Evolutionary conservation across 2,888 invertebrate genomes (phyloP), one percentile per base, ranked within the genome.

Genomic region (Maniola hyperantus): DNA sequence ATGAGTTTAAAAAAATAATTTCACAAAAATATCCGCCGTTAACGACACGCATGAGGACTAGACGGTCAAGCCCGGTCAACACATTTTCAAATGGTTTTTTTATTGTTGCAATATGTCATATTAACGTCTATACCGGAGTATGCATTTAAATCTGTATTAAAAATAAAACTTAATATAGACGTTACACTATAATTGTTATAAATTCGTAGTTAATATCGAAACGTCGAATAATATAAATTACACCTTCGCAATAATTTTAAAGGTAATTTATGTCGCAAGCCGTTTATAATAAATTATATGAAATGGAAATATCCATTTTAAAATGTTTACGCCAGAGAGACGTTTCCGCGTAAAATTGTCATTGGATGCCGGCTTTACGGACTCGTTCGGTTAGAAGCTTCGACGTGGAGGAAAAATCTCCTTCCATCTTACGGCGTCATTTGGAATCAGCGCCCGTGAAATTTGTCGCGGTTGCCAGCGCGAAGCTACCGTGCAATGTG

Each of bases 401-500:
- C 79, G 78, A 75, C 79, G 82, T 74, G 73, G 79, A 78, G 83
- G 84, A 82, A 83, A 83, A 88, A 85, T 87, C 82, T 82, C 79
- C 77, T 81, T 83, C 77, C 87, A 79, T 84, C 87, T 89, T 77
- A 78, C 74, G 73, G 79, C 78, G 76, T 82, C 82, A 79, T 83
- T 82, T 77, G 77, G 74, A 83, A 69, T 84, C 90, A 87, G 79
- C 80, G 76, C 69, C 87, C 89, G 89, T 91, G 87, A 91, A 91
- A 91, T 91, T 90, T 79, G 84, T 79, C 84, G 84, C 82, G 83
- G 83, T 84, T 83, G 78, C 78, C 76, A 73, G 73, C 74, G 74
- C 74, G 77, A 74, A 79, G 77, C 76, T 67, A 64, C 67, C 67
- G 65, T 64, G 69, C 67, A 69, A 70, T 72, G 64, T 68, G 68